phyloP scores from a whole-genome alignment of 2,888 invertebrate species.

The Boloria selene region DNA sequence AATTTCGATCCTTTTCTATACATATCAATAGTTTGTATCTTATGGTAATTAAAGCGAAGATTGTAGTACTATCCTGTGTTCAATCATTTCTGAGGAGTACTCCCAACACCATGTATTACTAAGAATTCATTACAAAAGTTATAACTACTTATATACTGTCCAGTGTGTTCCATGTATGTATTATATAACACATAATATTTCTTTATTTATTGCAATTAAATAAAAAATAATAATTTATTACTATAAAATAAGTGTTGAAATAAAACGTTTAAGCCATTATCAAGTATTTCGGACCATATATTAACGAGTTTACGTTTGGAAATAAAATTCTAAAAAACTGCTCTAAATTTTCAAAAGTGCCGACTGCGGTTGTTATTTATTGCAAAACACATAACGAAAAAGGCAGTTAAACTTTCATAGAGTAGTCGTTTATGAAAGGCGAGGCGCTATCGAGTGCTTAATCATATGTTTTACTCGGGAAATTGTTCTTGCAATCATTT shows the following conservation, averaged over 20 bases:
- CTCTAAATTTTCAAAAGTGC: conserved; percentile 39
- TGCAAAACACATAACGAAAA: conserved; percentile 40
- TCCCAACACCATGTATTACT: too few species aligned
- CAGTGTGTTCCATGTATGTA: too few species aligned
- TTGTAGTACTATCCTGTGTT: too few species aligned
- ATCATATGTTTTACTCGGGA: conserved; percentile 49
- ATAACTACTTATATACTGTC: too few species aligned
- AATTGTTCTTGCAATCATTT: conserved; percentile 25
- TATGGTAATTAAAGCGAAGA: too few species aligned
- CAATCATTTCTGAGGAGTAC: too few species aligned
- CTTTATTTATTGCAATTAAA: not conserved
- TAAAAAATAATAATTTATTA: not conserved
- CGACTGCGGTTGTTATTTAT: conserved; percentile 42
- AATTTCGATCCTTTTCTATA: too few species aligned
- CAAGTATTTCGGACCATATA: conserved; percentile 16
- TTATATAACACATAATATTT: too few species aligned
- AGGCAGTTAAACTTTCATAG: conserved; percentile 34
- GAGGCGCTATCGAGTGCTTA: conserved; percentile 65
- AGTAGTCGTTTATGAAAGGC: conserved; percentile 59
- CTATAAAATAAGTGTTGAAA: not conserved
- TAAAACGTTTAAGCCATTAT: conserved; percentile 2
- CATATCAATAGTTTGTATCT: too few species aligned
- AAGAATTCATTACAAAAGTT: too few species aligned
- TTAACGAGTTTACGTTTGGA: conserved; percentile 12
- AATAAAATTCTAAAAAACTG: conserved; percentile 27